Evolutionary conservation across 1,140 invertebrate genomes (phyloP), one percentile per base, ranked within the genome.

Genomic region (Chrysopa pallens): DNA sequence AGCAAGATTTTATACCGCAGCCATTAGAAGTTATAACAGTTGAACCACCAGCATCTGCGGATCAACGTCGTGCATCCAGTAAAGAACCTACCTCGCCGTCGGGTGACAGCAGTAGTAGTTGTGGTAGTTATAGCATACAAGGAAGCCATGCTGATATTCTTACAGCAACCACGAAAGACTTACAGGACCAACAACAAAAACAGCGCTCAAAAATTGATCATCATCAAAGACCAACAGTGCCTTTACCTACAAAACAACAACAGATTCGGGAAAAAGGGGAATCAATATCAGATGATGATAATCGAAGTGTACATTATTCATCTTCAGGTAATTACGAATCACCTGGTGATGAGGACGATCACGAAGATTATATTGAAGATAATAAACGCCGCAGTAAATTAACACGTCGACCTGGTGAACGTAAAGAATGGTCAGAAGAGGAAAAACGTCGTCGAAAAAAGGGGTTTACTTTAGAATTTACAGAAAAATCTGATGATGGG

Each of bases 291-390:
- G 74, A 76, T 50, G 76, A 77, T 50, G 76, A 78, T 55, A 23
- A 23, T 23, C 64, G 68, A 55, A 78, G 73, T 58, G 73, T 72
- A 31, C 76, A 76, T 44, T 79, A 79, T 52, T 82, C 78, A 38
- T 82, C 80, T 1, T 81, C 80, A 1, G 80, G 78, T 2, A 81
- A 81, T 49, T 84, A 84, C 53, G 79, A 82, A 53, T 82, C 79
- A 54, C 80, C 80, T 8, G 70, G 78, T 0, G 76, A 80, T 27
- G 80, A 84, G 50, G 69, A 64, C 8, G 17, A 23, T 23, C 17
- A 23, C 17, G 17, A 23, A 4, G 63, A 66, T 47, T 62, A 66
- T 50, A 63, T 63, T 36, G 64, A 63, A 28, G 57, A 65, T 52
- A 12, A 33, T 12, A 33, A 12, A 9, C 8, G 31, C 4, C 31